phyloP scores from a whole-genome alignment of 1,140 invertebrate genomes.

The Chrysoperla carnea region DNA sequence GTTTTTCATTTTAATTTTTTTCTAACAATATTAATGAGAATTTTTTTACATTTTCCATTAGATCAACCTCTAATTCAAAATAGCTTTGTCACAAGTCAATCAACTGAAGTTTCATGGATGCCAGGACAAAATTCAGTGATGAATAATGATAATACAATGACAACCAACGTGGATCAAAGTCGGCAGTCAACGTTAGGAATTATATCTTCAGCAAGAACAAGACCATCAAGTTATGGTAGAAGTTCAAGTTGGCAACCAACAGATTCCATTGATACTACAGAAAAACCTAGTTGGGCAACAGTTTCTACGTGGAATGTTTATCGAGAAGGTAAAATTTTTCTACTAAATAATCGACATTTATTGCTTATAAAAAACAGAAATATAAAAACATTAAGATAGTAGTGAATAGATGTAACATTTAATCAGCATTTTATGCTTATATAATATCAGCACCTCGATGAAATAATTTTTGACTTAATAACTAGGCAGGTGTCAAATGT shows the following conservation, averaged over 20 bases:
- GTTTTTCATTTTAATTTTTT: too few relatives aligned
- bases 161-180: neutral
- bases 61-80: too few relatives aligned
- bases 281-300: constrained; percentile 22
- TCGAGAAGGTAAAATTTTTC: neutral
- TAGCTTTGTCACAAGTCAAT: neutral
- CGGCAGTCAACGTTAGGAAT: neutral
- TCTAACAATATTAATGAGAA: too few relatives aligned
- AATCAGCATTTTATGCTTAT: too few relatives aligned
- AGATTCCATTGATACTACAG: neutral
- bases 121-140: neutral
- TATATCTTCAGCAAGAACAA: constrained; percentile 9
- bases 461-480: too few relatives aligned
- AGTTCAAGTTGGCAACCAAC: constrained; percentile 23
- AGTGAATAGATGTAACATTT: too few relatives aligned
- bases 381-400: too few relatives aligned
- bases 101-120: neutral
- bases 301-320: constrained; percentile 13
- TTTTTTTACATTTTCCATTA: too few relatives aligned
- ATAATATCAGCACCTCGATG: too few relatives aligned
- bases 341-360: too few relatives aligned
- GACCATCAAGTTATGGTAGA: constrained; percentile 25
- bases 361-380: too few relatives aligned
- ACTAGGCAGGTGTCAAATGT: too few relatives aligned
- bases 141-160: neutral